Percentiles rank a stretch among this genome's conserved stretches.
These are phyloP conservation scores for Myotis brandtii DNA, from an alignment of 2,113 vertebrate species.

Conservation along the genomic window DNA sequence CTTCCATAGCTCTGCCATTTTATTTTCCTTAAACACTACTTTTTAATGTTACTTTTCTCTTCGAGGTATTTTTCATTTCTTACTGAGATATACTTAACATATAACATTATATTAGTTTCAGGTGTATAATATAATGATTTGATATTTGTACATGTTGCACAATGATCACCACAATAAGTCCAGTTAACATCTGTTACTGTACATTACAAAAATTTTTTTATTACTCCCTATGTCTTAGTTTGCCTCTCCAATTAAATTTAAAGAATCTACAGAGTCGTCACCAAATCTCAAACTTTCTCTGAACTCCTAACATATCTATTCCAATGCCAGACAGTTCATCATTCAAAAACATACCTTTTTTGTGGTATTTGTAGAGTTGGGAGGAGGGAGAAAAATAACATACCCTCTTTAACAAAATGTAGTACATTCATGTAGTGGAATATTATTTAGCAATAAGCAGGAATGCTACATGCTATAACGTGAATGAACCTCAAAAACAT, in stretches of 20 bases:
- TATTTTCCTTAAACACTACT: neutral
- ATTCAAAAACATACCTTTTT: neutral
- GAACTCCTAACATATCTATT: neutral
- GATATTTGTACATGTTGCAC: accelerated
- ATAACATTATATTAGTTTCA: neutral
- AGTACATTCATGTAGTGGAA: neutral
- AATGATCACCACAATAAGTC: neutral
- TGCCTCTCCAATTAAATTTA: neutral
- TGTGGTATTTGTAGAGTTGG: too few species aligned
- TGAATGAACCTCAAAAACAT: too few species aligned
- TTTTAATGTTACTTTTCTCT: neutral
- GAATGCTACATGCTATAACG: accelerated
- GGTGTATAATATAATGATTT: neutral
- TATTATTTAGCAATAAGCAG: accelerated
- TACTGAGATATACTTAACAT: neutral
- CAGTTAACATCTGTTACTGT: too few species aligned
- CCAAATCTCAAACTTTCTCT: neutral
- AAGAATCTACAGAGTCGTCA: neutral
- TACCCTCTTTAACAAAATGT: neutral
- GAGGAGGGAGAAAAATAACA: too few species aligned
- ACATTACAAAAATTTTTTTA: too few species aligned
- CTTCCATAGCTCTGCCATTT: neutral
- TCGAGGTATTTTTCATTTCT: neutral
- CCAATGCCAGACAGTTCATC: neutral
- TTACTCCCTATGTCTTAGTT: neutral